phyloP scores from a whole-genome alignment of 2,888 invertebrate genomes.

The Gymnocheta viridis region DNA sequence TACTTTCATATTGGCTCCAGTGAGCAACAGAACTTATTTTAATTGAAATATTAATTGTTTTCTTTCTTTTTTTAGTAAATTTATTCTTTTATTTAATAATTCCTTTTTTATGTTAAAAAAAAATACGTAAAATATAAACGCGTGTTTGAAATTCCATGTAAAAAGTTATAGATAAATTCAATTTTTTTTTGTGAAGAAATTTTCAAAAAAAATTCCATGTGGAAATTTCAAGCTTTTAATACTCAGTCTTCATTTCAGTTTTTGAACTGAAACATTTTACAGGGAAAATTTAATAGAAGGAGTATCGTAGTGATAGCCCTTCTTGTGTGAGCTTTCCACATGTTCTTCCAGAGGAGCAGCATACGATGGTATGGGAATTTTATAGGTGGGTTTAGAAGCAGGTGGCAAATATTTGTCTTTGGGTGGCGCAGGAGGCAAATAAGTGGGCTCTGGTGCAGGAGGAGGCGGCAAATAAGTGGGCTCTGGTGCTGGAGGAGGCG shows the following conservation, averaged over 20 bases:
- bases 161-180: neutral
- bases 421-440: conserved; percentile 71
- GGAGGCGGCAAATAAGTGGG: conserved; percentile 36
- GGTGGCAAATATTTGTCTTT: conserved; percentile 73
- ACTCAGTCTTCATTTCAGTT: conserved; percentile 62
- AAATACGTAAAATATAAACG: neutral
- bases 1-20: too few species aligned
- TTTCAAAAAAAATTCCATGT: conserved; percentile 2
- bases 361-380: conserved; percentile 78
- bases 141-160: neutral
- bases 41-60: neutral
- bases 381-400: conserved; percentile 66
- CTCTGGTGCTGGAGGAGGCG: conserved; percentile 27
- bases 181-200: neutral
- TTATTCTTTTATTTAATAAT: neutral
- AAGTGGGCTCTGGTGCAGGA: conserved; percentile 45
- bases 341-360: conserved; percentile 76
- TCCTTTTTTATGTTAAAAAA: neutral
- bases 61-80: neutral
- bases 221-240: conserved; percentile 38
- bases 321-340: conserved; percentile 4
- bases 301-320: conserved; percentile 76
- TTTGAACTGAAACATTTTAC: conserved; percentile 61
- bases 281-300: conserved; percentile 74
- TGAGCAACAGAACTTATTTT: too few species aligned